Evolutionary conservation across 2,797 vertebrate species (phyloP).

Genomic region (Sebastes oblongus): DNA sequence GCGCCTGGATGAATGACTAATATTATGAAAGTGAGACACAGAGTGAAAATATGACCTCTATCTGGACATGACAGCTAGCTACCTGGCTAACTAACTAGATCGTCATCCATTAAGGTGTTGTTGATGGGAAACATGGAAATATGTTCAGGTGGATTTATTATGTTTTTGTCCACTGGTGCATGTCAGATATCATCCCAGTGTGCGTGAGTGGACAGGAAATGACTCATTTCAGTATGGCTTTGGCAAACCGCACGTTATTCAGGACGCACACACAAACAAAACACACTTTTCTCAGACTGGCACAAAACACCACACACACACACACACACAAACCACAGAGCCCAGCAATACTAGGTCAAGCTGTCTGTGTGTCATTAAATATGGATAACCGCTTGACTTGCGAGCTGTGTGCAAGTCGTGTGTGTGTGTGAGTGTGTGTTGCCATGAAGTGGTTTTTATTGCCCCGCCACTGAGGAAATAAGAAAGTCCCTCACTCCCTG

Average conservation of each 20-base stretch:
- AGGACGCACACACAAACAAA: neutral
- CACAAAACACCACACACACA: conserved; percentile 5
- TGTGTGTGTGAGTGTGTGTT: conserved; percentile 12
- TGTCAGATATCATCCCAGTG: neutral
- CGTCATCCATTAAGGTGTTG: neutral
- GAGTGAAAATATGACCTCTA: conserved; percentile 16
- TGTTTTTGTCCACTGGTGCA: neutral
- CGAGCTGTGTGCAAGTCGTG: conserved; percentile 16
- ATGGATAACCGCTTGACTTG: conserved; percentile 63
- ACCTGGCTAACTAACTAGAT: neutral
- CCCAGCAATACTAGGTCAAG: conserved; percentile 67
- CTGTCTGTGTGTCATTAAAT: conserved; percentile 71
- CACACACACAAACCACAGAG: conserved; percentile 24
- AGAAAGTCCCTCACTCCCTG: conserved; percentile 63
- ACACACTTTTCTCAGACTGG: neutral
- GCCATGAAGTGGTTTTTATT: conserved; percentile 38
- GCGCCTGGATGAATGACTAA: conserved; percentile 41
- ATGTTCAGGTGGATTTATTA: neutral
- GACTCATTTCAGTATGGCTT: conserved; percentile 20
- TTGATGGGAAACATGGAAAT: neutral
- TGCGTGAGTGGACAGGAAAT: conserved; percentile 17
- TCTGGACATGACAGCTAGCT: conserved; percentile 1
- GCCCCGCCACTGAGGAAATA: conserved; percentile 54
- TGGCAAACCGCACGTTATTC: neutral
- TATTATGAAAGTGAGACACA: conserved; percentile 14